Percentiles rank a stretch among this genome's conserved stretches.
phyloP scores from a whole-genome alignment of 1,140 invertebrate species.

The Halesus radiatus region DNA sequence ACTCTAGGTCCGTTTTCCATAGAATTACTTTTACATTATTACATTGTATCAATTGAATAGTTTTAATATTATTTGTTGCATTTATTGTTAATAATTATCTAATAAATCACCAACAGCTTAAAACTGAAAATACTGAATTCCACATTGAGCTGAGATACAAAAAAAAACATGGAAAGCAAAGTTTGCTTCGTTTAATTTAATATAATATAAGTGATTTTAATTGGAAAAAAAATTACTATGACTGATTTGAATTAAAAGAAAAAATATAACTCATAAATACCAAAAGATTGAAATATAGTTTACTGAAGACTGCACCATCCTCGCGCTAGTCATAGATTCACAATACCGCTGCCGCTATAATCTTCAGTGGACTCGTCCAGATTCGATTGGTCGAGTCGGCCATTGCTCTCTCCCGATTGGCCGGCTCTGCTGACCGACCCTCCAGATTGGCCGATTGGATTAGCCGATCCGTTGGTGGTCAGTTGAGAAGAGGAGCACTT shows the following conservation, averaged over 20 bases:
- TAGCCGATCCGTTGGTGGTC: slow-evolving; percentile 51
- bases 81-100: too few relatives aligned
- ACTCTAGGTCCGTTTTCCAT: too few relatives aligned
- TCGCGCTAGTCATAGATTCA: slow-evolving; percentile 66
- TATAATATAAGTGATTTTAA: neutral
- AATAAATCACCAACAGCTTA: too few relatives aligned
- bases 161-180: too few relatives aligned
- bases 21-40: too few relatives aligned
- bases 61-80: too few relatives aligned
- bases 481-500: slow-evolving; percentile 41
- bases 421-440: neutral
- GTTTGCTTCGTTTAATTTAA: too few relatives aligned
- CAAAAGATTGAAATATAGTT: slow-evolving; percentile 1
- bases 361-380: slow-evolving; percentile 59
- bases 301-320: slow-evolving; percentile 70
- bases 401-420: neutral
- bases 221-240: neutral
- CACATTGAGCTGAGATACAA: too few relatives aligned
- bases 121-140: too few relatives aligned
- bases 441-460: neutral
- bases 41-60: too few relatives aligned
- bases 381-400: slow-evolving; percentile 38
- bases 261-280: neutral
- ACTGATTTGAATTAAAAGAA: neutral
- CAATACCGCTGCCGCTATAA: slow-evolving; percentile 61